phyloP scores from a whole-genome alignment of 2,797 vertebrate genomes.

The Xenops minutus region DNA sequence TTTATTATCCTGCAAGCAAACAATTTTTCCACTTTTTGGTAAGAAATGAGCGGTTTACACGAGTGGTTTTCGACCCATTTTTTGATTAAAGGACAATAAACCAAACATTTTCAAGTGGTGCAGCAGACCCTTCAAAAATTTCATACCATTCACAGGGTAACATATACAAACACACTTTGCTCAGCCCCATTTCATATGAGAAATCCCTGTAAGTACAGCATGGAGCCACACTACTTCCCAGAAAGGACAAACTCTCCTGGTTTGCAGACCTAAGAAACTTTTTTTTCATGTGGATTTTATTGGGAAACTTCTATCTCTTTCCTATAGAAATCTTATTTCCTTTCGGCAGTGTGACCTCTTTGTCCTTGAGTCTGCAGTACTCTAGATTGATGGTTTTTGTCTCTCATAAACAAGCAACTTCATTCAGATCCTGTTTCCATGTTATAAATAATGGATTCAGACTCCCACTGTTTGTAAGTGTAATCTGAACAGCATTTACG shows the following conservation, averaged over 20 bases:
- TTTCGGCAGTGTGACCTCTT: neutral
- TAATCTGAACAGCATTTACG: neutral
- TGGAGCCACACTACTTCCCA: neutral
- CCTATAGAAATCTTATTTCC: neutral
- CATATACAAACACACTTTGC: rapidly evolving
- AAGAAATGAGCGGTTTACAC: neutral
- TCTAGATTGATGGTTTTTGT: neutral
- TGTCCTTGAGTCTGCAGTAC: neutral
- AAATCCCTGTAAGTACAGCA: neutral
- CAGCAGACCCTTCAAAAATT: neutral
- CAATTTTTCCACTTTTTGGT: neutral
- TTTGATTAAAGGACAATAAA: neutral
- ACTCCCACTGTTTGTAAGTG: neutral
- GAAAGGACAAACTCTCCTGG: neutral
- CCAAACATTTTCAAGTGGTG: neutral
- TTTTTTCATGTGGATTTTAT: neutral
- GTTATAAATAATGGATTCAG: neutral
- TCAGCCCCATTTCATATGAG: neutral
- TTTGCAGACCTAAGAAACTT: neutral
- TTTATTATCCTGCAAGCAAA: conserved; percentile 17
- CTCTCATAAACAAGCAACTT: neutral
- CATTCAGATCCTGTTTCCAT: neutral
- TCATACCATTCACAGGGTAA: neutral
- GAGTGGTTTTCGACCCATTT: neutral
- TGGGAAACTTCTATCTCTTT: neutral